A percentile compares a stretch with the other conserved stretches of the same genome.
These are phyloP conservation scores for Petrocephalus schoutedeni DNA, from an alignment of 2,797 vertebrate species.

Conservation along the genomic window DNA sequence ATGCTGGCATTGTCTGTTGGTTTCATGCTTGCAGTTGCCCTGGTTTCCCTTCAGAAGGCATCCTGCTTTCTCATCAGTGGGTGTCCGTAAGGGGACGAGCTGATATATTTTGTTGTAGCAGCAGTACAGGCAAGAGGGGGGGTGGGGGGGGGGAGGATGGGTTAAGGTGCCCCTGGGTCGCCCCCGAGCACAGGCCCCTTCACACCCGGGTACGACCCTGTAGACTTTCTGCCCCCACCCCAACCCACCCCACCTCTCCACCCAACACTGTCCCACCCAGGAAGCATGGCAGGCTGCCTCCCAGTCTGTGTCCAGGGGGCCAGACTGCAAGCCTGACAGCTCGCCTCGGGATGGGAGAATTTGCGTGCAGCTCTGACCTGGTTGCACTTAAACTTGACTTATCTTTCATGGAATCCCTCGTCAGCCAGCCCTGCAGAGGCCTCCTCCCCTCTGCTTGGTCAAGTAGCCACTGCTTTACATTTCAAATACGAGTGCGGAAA, in stretches of 20 bases:
- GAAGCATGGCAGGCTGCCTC: constrained; percentile 28
- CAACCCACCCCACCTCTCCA: constrained; percentile 37
- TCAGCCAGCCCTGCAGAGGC: background rate
- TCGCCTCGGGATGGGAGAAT: constrained; percentile 42
- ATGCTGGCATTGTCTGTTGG: background rate
- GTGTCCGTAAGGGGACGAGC: background rate
- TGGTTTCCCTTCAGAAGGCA: background rate
- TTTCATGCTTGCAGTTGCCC: background rate
- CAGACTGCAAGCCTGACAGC: constrained; percentile 58
- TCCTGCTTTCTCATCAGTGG: background rate
- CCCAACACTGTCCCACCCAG: background rate
- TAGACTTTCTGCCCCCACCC: constrained; percentile 65
- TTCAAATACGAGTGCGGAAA: background rate
- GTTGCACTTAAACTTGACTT: background rate
- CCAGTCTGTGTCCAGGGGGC: background rate
- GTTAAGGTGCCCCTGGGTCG: constrained; percentile 44
- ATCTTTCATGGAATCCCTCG: background rate
- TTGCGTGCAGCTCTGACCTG: background rate
- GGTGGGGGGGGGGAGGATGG: background rate
- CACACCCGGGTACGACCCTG: constrained; percentile 64
- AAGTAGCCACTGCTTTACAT: background rate
- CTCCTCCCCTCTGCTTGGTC: background rate
- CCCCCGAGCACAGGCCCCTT: constrained; percentile 49
- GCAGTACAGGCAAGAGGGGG: constrained; percentile 30
- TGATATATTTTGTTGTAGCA: background rate